Base-by-base conservation (phyloP, 2,113 vertebrate genomes). In the Catharus minimus region DNA sequence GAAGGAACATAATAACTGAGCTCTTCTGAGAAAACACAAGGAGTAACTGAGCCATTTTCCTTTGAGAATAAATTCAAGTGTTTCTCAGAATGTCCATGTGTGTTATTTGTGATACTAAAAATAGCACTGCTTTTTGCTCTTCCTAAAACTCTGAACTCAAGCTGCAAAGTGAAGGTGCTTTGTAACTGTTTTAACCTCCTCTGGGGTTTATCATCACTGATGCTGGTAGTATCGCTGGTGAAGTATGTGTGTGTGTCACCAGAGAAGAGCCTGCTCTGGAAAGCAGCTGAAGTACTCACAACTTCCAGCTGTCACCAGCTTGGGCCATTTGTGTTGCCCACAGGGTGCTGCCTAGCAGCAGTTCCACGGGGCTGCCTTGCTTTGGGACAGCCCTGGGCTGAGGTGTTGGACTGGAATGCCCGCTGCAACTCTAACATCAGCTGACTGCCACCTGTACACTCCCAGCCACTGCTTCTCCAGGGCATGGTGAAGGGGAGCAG, bases 391-490 rank as follows among this genome's bases (percentile, higher is more conserved):
- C 47, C 46, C 79, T 33, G 32, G 8, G 21, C 27, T 36, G 27
- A 53, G 57, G 15, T 6, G 2, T 30, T 7, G 28, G 26, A 10
- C 33, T n/a, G 0, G 0, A 23, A 26, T 3, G 5, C 26, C 20
- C n/a, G 5, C 24, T 6, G 7, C 60, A 53, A 1, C 32, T 44
- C 20, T 27, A 27, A 58, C 5, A 10, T 13, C 18, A 39, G 46
- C 56, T 1, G 14, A 32, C 20, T 62, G 33, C 38, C 43, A 64
- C 21, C 43, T 30, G 26, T 8, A 3, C 1, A 3, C 3, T 56
- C 10, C 13, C 15, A 22, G 38, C 46, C 66, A 22, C 15, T 0
- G 4, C 38, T 4, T 36, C 67, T 15, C 24, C 26, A 5, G 28
- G 18, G 14, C 3, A 1, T 12, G 20, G 19, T 3, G 39, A 49